phyloP scores from a whole-genome alignment of 2,797 vertebrate species.

The Xenentodon cancila region DNA sequence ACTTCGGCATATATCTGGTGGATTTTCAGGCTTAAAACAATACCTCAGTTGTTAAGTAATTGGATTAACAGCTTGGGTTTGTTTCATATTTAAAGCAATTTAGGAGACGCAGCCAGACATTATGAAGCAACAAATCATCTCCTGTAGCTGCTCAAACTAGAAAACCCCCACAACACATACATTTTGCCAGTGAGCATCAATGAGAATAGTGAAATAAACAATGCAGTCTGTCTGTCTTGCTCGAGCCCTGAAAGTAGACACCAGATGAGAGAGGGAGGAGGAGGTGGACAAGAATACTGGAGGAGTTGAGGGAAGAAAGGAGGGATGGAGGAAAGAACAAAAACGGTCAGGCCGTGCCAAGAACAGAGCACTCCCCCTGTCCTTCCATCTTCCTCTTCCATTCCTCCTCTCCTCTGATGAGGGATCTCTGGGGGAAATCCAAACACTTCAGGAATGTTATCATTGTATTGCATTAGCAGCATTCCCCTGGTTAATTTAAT shows the following conservation, averaged over 20 bases:
- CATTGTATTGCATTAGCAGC: constrained; percentile 81
- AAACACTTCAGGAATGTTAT: constrained; percentile 82
- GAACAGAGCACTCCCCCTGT: constrained; percentile 51
- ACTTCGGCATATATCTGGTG: no score
- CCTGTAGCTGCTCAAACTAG: neutral
- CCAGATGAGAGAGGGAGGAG: constrained; percentile 19
- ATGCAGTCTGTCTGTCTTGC: neutral
- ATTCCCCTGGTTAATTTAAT: constrained; percentile 76
- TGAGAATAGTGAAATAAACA: neutral
- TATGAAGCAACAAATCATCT: neutral
- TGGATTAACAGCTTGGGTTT: constrained; percentile 23
- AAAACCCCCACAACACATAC: neutral
- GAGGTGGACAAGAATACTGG: constrained; percentile 31
- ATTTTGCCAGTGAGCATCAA: neutral
- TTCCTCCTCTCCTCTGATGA: constrained; percentile 58
- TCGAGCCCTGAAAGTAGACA: constrained; percentile 5
- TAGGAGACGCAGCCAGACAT: no score
- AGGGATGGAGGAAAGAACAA: constrained; percentile 47
- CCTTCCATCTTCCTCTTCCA: constrained; percentile 41
- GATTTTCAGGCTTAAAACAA: constrained; percentile 4
- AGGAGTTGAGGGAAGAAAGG: constrained; percentile 26
- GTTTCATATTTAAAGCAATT: neutral
- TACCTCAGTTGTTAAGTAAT: constrained; percentile 20
- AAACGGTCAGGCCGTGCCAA: constrained; percentile 63
- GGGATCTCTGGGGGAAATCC: constrained; percentile 80